Percentiles rank a stretch among this genome's conserved stretches.
phyloP scores from a whole-genome alignment of 2,797 vertebrate species.

The Manis pentadactyla region DNA sequence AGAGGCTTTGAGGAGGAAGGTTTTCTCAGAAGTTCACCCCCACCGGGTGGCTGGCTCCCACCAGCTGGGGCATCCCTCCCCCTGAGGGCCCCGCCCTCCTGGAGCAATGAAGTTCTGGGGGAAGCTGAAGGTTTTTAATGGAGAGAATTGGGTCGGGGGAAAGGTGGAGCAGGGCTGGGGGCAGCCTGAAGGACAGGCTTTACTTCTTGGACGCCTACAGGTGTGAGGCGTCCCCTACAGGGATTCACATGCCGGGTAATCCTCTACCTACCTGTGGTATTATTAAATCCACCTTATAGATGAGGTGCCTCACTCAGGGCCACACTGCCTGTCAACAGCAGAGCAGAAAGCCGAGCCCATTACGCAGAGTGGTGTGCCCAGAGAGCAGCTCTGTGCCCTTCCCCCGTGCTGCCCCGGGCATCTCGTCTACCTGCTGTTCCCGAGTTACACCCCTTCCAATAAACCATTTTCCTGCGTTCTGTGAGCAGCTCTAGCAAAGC shows the following conservation, averaged over 20 bases:
- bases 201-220: no score
- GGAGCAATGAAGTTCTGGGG: background rate
- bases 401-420: rapidly evolving
- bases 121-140: background rate
- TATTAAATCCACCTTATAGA: background rate
- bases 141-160: background rate
- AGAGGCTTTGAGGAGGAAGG: background rate
- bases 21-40: background rate
- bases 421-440: background rate
- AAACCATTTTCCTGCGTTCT: background rate
- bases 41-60: background rate
- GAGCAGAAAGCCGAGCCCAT: background rate
- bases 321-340: background rate
- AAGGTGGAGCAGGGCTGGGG: no score
- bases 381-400: background rate
- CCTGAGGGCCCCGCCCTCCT: background rate
- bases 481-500: background rate
- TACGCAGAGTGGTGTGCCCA: background rate
- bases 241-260: no score
- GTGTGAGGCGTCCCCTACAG: background rate
- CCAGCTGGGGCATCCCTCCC: background rate
- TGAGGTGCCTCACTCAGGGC: background rate
- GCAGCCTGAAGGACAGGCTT: background rate
- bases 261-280: no score
- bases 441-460: background rate